Evolutionary conservation across 2,888 invertebrate genomes (phyloP), one percentile per base, ranked within the genome.

Genomic region (Ariolimax columbianus): DNA sequence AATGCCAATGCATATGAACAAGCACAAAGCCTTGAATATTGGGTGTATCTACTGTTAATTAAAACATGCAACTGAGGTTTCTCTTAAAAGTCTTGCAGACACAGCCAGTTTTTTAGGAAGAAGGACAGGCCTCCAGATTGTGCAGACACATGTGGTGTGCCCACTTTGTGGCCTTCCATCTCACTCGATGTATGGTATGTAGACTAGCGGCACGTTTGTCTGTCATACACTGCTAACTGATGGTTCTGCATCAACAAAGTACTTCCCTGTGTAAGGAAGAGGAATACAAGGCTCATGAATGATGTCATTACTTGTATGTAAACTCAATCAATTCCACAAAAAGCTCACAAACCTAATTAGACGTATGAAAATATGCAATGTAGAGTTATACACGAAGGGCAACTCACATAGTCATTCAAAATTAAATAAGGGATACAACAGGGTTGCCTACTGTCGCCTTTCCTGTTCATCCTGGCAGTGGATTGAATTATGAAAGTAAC

Each of bases 241-340:
- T 23, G 89, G 89, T 78, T 91, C 92, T 30, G 92, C 90, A 77
- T 92, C 92, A 30, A 90, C 91, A 77, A 90, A 87, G 85, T 92
- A 92, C 84, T 92, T 92, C 23, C 92, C 92, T 92, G 88, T 68
- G 23, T 33, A n/a, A 38, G 38, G 72, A 66, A 30, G 30, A 70
- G 38, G 3, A 73, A 40, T 11, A 73, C 66, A 66, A 30, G 7
- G 3, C 2, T 63, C 14, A 4, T 63, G 7, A n/a, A 63, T 9
- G 3, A 6, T 30, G n/a, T 2, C 63, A 63, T 63, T 30, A 9
- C 14, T 30, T 55, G 55, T 19, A 55, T 14, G 47, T 11, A 11
- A 47, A 14, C 14, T 14, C 7, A 14, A 14, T 14, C 7, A 11
- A 47, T 7, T 47, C 7, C 9, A 47, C 9, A 47, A 47, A 7